A percentile compares a stretch with the other conserved stretches of the same genome.
phyloP scores from a whole-genome alignment of 2,888 invertebrate genomes.

The Heteromurus nitidus region DNA sequence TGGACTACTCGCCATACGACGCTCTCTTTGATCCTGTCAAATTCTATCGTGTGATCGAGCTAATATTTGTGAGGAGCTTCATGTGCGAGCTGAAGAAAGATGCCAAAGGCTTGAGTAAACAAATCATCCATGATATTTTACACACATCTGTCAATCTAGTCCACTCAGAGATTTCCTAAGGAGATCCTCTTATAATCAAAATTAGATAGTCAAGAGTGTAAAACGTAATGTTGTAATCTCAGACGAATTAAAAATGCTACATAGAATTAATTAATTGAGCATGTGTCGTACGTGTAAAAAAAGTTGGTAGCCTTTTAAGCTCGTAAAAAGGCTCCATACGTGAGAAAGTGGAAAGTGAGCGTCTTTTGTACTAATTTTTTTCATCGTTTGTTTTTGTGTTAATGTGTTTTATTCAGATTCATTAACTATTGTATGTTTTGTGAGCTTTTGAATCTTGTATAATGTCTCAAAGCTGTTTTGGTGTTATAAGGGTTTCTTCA shows the following conservation, averaged over 20 bases:
- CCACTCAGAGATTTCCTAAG: slow-evolving; percentile 56
- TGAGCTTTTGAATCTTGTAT: not conserved
- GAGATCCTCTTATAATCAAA: not conserved
- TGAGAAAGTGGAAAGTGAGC: slow-evolving; percentile 41
- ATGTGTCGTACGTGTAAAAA: not conserved
- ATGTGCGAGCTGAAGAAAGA: slow-evolving; percentile 66
- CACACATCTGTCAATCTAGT: slow-evolving; percentile 63
- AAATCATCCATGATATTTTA: slow-evolving; percentile 67
- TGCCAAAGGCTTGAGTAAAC: slow-evolving; percentile 61
- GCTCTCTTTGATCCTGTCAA: slow-evolving; percentile 68
- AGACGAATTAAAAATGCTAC: slow-evolving; percentile 7
- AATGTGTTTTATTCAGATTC: no score
- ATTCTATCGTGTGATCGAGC: slow-evolving; percentile 65
- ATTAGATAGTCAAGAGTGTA: not conserved
- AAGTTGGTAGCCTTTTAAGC: not conserved
- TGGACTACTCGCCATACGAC: slow-evolving; percentile 68
- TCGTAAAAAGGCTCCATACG: slow-evolving; percentile 1
- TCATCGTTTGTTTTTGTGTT: slow-evolving; percentile 15
- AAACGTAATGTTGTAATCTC: slow-evolving; percentile 22
- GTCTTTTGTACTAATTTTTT: slow-evolving; percentile 29
- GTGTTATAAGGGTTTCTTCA: slow-evolving; percentile 30
- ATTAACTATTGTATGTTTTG: not conserved
- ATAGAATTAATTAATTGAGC: slow-evolving; percentile 17
- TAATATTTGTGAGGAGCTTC: slow-evolving; percentile 66
- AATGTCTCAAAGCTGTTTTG: slow-evolving; percentile 22